Conservation (phyloP, 2,888 invertebrate genomes). For the Leucophenga maculata region DNA sequence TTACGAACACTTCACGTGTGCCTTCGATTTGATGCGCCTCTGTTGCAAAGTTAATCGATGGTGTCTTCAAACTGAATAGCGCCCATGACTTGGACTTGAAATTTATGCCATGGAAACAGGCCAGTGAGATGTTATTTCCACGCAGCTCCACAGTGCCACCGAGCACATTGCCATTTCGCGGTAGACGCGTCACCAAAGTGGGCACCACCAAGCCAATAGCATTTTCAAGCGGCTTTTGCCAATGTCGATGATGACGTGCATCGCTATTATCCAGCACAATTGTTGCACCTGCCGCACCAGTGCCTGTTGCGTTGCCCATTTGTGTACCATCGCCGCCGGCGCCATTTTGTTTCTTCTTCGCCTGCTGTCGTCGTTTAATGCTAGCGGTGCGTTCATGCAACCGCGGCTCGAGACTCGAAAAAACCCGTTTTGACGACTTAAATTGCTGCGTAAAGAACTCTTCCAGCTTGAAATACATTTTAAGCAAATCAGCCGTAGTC, state of each 20-base stretch:
- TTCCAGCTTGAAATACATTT: constrained; percentile 96
- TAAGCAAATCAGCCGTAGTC: constrained; percentile 95
- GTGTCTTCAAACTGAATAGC: constrained; percentile 92
- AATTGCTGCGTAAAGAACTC: constrained; percentile 99
- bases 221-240: constrained; percentile 90
- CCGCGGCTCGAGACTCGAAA: constrained; percentile 80
- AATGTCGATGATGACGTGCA: constrained; percentile 91
- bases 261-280: constrained; percentile 73
- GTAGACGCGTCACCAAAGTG: constrained; percentile 79
- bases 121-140: constrained; percentile 92
- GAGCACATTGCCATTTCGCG: constrained; percentile 82
- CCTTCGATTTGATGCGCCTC: constrained; percentile 91
- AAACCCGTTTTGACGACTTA: constrained; percentile 93
- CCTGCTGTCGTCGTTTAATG: constrained; percentile 68
- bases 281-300: constrained; percentile 32
- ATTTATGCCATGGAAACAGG: constrained; percentile 97
- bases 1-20: constrained; percentile 84
- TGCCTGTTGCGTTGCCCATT: constrained; percentile 26
- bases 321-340: constrained; percentile 31
- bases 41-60: constrained; percentile 92
- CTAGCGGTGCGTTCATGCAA: constrained; percentile 68
- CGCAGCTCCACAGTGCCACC: constrained; percentile 92
- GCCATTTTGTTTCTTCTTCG: constrained; percentile 70
- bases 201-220: constrained; percentile 87
- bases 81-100: constrained; percentile 98